Conservation (phyloP, 2,888 invertebrate species). For the Ypsolopha sequella region DNA sequence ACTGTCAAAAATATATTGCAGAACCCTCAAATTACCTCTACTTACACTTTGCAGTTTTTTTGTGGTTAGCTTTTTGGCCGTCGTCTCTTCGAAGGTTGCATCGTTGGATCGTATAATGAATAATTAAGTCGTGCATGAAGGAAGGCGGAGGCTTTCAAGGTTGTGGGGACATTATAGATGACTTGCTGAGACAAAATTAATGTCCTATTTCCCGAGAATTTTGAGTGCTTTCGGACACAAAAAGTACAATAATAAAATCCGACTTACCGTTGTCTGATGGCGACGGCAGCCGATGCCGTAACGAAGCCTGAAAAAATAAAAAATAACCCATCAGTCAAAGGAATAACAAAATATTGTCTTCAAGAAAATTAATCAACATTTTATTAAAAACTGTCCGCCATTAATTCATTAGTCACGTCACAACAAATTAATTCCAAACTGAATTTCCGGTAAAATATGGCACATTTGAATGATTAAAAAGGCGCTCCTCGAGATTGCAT, state of each 20-base stretch:
- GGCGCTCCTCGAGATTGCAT: constrained; percentile 61
- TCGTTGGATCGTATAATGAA: constrained; percentile 48
- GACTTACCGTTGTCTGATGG: constrained; percentile 55
- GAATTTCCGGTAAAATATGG: constrained; percentile 41
- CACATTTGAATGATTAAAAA: constrained; percentile 61
- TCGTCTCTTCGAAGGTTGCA: constrained; percentile 38
- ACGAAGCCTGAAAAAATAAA: constrained; percentile 56
- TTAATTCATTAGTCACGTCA: constrained; percentile 4
- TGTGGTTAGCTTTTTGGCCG: constrained; percentile 47
- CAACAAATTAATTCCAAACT: constrained; percentile 11
- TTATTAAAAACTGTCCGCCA: constrained; percentile 8
- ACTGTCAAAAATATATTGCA: not conserved
- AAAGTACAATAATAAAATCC: too few species aligned
- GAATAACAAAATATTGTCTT: constrained; percentile 7
- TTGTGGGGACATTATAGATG: not conserved
- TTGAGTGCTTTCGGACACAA: not conserved
- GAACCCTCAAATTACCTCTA: constrained; percentile 16
- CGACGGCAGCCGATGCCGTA: constrained; percentile 54
- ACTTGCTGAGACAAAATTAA: constrained; percentile 1
- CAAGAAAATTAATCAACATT: constrained; percentile 4
- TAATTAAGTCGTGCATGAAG: constrained; percentile 38
- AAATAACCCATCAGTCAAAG: constrained; percentile 5
- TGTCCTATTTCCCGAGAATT: not conserved
- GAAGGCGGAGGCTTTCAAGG: not conserved
- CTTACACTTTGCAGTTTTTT: constrained; percentile 28